A percentile compares a stretch with the other conserved stretches of the same genome.
phyloP scores from a whole-genome alignment of 2,888 invertebrate species.

The Parnassius mnemosyne region DNA sequence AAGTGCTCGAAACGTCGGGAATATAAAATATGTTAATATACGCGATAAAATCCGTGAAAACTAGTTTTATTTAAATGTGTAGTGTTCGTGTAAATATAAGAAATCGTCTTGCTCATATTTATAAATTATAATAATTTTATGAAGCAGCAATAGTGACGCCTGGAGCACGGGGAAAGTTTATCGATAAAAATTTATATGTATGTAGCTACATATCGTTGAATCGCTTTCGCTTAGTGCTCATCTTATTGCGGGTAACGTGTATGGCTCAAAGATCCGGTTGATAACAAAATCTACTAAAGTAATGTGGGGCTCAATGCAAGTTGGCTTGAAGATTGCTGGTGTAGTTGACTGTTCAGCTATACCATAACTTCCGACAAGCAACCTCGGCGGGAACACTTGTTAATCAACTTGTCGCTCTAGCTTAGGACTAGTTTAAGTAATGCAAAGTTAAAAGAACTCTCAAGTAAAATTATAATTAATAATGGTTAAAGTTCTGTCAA shows the following conservation, averaged over 20 bases:
- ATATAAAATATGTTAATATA: too few species aligned
- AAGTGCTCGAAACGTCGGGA: too few species aligned
- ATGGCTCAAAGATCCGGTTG: neutral
- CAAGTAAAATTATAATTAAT: constrained; percentile 48
- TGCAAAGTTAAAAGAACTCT: constrained; percentile 60
- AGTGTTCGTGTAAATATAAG: too few species aligned
- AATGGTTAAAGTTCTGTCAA: constrained; percentile 55
- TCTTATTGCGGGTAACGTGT: neutral
- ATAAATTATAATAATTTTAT: too few species aligned
- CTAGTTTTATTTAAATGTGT: too few species aligned
- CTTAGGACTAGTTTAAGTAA: constrained; percentile 56
- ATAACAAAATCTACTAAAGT: constrained; percentile 3
- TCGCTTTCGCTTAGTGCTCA: too few species aligned
- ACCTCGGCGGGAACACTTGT: constrained; percentile 65
- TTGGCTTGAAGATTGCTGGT: constrained; percentile 28
- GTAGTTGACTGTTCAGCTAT: constrained; percentile 34
- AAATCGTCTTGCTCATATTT: too few species aligned
- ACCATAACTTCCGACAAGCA: constrained; percentile 34
- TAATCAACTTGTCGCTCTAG: constrained; percentile 57
- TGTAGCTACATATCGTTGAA: too few species aligned
- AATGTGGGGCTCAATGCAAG: constrained; percentile 3
- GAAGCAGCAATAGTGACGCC: too few species aligned
- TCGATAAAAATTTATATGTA: too few species aligned
- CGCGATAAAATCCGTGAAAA: too few species aligned
- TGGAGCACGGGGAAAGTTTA: neutral